Conservation (phyloP, 2,888 invertebrate species). For the Aproaerema taeniolella region DNA sequence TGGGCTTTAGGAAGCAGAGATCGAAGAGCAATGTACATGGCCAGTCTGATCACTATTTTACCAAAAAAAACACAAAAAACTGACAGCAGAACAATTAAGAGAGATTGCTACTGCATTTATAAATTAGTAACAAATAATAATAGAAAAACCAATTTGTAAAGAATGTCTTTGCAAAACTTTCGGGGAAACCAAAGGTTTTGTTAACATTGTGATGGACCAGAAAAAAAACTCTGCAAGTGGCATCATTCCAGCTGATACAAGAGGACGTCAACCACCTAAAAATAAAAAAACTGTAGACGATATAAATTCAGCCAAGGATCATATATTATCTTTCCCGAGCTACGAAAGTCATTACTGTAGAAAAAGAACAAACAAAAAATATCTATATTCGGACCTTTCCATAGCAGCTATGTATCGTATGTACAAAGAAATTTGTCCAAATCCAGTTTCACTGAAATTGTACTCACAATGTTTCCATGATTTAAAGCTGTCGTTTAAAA, state of each 20-base stretch:
- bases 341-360: conserved; percentile 23
- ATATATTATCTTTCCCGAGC: conserved; percentile 15
- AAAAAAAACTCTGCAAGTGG: conserved; percentile 16
- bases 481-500: conserved; percentile 21
- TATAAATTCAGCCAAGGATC: conserved; percentile 11
- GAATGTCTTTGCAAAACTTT: conserved; percentile 13
- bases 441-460: conserved; percentile 20
- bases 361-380: conserved; percentile 19
- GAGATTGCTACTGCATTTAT: conserved; percentile 13
- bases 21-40: conserved; percentile 16
- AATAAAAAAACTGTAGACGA: conserved; percentile 16
- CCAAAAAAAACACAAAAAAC: conserved; percentile 15
- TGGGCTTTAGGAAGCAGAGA: conserved; percentile 17
- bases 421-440: conserved; percentile 18
- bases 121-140: conserved; percentile 6
- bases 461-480: conserved; percentile 20
- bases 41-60: conserved; percentile 11
- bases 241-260: conserved; percentile 14
- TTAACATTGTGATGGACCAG: conserved; percentile 13
- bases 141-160: conserved; percentile 12
- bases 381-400: conserved; percentile 19
- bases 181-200: conserved; percentile 13
- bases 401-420: conserved; percentile 21
- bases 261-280: conserved; percentile 18
- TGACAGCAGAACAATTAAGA: conserved; percentile 8